Conservation (phyloP, 2,888 invertebrate species). For the Timema cristinae region DNA sequence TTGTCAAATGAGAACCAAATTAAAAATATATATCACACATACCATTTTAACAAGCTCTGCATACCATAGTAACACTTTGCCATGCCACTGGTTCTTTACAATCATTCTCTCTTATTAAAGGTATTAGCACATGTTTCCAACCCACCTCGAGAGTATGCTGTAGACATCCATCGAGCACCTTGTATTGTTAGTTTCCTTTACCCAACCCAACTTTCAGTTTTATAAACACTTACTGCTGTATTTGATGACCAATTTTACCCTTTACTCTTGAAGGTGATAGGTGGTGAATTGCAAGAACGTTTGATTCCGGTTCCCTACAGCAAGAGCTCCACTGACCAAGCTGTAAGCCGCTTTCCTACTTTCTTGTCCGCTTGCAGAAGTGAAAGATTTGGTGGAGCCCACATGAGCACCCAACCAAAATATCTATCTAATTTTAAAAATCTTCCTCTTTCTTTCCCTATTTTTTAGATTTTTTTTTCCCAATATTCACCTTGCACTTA, state of each 20-base stretch:
- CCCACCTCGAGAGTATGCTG: constrained; percentile 32
- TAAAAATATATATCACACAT: too few relatives aligned
- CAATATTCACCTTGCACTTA: not conserved
- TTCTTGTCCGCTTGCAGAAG: constrained; percentile 47
- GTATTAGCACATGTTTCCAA: constrained; percentile 31
- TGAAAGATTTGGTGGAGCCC: constrained; percentile 29
- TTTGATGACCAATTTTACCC: constrained; percentile 59
- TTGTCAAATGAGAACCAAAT: too few relatives aligned
- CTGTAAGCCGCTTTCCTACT: constrained; percentile 86
- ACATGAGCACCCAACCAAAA: constrained; percentile 23
- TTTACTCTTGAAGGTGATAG: constrained; percentile 98
- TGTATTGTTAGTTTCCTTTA: constrained; percentile 26
- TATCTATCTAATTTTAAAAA: constrained; percentile 14
- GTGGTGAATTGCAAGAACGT: constrained; percentile 99
- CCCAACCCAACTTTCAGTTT: constrained; percentile 29
- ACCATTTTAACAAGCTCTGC: too few relatives aligned
- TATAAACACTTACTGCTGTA: constrained; percentile 33
- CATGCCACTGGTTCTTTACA: constrained; percentile 18
- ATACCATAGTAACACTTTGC: too few relatives aligned
- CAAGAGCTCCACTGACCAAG: constrained; percentile 99
- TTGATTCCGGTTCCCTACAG: constrained; percentile 99
- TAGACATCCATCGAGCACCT: constrained; percentile 32
- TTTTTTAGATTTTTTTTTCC: constrained; percentile 12
- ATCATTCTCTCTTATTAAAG: constrained; percentile 30
- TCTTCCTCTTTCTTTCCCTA: not conserved